A percentile compares a stretch with the other conserved stretches of the same genome.
Conservation (phyloP, 1,140 invertebrate genomes). For the Neodiprion lecontei region DNA sequence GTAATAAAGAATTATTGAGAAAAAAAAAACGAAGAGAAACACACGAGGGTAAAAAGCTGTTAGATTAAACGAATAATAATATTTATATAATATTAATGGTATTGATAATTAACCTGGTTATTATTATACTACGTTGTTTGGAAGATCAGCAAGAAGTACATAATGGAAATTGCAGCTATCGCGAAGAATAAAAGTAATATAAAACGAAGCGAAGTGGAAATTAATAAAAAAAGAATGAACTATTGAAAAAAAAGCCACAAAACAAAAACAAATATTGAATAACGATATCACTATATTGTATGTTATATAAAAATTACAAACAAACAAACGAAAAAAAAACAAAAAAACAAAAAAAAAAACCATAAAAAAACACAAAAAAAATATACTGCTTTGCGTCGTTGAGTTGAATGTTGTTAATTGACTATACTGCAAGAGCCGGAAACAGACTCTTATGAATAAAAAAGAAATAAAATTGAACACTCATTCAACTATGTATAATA, state of each 20-base stretch:
- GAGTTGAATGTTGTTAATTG: constrained; percentile 56
- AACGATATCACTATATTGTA: constrained; percentile 17
- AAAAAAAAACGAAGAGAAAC: too few species aligned
- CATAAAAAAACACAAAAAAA: constrained; percentile 25
- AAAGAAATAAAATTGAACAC: constrained; percentile 28
- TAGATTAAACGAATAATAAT: too few species aligned
- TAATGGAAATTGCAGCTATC: too few species aligned
- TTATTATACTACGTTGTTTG: too few species aligned
- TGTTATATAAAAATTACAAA: constrained; percentile 1
- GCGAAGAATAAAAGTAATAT: too few species aligned
- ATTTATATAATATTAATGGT: too few species aligned
- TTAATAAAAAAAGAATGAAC: constrained; percentile 2
- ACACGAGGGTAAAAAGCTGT: too few species aligned
- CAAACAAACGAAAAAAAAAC: constrained; percentile 37
- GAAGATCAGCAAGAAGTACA: too few species aligned
- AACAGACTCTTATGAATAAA: constrained; percentile 48
- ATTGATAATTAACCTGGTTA: too few species aligned
- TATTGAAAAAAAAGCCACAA: constrained; percentile 6
- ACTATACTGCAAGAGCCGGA: constrained; percentile 35
- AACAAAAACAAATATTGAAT: constrained; percentile 13
- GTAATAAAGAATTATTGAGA: too few species aligned
- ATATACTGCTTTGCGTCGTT: constrained; percentile 57
- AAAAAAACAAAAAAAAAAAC: constrained; percentile 45
- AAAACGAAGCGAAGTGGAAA: too few species aligned
- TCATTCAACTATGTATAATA: constrained; percentile 54